Conservation (phyloP, 2,113 vertebrate genomes). For the Spizaetus ornatus region DNA sequence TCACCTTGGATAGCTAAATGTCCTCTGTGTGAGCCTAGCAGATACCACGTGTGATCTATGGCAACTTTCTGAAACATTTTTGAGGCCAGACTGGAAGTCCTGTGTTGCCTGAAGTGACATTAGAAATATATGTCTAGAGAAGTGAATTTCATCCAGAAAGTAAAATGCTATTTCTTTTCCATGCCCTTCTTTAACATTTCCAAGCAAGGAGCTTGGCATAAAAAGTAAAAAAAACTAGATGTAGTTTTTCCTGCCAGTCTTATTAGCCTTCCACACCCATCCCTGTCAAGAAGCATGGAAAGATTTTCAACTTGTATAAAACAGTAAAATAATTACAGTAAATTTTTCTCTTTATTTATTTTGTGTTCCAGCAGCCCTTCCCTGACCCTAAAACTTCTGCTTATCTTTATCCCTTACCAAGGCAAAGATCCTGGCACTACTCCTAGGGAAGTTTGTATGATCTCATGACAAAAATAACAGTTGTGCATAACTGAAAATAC, state of each 20-base stretch:
- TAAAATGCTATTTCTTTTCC: neutral
- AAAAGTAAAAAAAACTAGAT: neutral
- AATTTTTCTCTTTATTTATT: neutral
- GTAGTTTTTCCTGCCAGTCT: neutral
- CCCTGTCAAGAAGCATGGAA: neutral
- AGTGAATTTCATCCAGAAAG: neutral
- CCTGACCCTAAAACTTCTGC: neutral
- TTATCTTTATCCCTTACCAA: neutral
- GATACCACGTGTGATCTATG: fast-evolving
- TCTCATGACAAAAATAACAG: neutral
- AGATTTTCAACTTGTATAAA: neutral
- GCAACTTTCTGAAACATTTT: neutral
- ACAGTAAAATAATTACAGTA: neutral
- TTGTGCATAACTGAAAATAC: neutral
- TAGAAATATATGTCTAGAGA: neutral
- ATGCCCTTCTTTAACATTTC: neutral
- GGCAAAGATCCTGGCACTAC: neutral
- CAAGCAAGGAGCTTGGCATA: neutral
- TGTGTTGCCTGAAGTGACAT: neutral
- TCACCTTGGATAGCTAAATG: neutral
- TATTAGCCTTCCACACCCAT: neutral
- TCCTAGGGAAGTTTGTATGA: neutral
- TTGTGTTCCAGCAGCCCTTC: neutral
- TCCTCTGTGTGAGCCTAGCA: neutral
- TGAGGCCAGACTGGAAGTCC: neutral